Evolutionary conservation across 2,113 vertebrate genomes (phyloP).

Genomic region (Festucalex cinctus): DNA sequence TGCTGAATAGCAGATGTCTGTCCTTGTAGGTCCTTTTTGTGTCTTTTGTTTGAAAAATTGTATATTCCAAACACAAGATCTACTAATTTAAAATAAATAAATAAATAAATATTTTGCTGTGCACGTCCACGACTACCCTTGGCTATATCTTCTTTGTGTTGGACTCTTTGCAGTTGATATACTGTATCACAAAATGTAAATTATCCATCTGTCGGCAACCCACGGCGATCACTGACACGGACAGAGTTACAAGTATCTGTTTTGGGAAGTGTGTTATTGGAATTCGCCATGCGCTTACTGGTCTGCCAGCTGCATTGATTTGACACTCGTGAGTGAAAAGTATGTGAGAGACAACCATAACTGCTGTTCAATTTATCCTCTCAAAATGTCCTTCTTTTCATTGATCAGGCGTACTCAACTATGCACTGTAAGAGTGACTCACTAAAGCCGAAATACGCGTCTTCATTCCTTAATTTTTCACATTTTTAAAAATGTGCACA

Average conservation of each 20-base stretch:
- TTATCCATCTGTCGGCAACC: not conserved
- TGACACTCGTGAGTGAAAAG: not conserved
- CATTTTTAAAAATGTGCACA: no score
- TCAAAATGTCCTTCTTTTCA: not conserved
- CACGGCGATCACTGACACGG: not conserved
- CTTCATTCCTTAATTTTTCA: no score
- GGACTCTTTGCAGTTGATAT: not conserved
- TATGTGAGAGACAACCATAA: not conserved
- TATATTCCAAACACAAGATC: not conserved
- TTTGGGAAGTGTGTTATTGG: not conserved
- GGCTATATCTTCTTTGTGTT: not conserved
- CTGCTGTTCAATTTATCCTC: not conserved
- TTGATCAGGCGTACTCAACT: no score
- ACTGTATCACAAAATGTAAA: not conserved
- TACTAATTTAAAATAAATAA: no score
- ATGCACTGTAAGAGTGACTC: no score
- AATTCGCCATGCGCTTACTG: not conserved
- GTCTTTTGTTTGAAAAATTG: not conserved
- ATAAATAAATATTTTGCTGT: no score
- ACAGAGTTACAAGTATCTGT: not conserved
- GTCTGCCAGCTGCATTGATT: not conserved
- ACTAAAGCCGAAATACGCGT: no score
- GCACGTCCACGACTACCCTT: not conserved
- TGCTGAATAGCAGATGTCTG: conserved; percentile 9
- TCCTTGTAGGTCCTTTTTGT: not conserved